Evolutionary conservation across 2,888 invertebrate species (phyloP).

Genomic region (Tenthredo distinguenda): DNA sequence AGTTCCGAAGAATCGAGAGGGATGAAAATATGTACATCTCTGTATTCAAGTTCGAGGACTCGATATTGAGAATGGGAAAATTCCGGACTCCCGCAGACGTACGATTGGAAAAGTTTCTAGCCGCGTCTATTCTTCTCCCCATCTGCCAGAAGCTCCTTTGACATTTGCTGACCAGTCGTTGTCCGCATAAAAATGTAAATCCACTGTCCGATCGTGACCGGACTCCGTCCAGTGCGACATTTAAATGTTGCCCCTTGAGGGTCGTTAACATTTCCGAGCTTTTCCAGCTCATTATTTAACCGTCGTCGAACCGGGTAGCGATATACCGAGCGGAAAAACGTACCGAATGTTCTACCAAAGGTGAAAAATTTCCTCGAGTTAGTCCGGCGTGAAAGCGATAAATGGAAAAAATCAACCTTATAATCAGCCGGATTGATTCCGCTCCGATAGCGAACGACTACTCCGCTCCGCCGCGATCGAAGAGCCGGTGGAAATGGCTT

Average conservation of each 20-base stretch:
- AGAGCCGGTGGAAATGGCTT: not conserved
- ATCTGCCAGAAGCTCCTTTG: slow-evolving; percentile 41
- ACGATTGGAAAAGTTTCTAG: slow-evolving; percentile 64
- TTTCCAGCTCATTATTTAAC: not conserved
- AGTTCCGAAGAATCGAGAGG: not conserved
- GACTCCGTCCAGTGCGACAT: slow-evolving; percentile 1
- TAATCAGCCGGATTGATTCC: slow-evolving; percentile 46
- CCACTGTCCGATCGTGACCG: not conserved
- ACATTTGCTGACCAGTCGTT: slow-evolving; percentile 43
- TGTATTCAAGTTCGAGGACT: slow-evolving; percentile 9
- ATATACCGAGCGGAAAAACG: not conserved
- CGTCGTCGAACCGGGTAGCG: not conserved
- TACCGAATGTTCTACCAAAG: not conserved
- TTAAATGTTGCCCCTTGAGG: slow-evolving; percentile 7
- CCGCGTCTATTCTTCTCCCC: slow-evolving; percentile 47
- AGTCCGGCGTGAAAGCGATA: not conserved
- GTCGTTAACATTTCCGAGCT: slow-evolving; percentile 22
- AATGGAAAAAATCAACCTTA: slow-evolving; percentile 34
- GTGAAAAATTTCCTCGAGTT: not conserved
- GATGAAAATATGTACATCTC: slow-evolving; percentile 15
- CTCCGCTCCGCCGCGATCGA: not conserved
- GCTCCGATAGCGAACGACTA: slow-evolving; percentile 33
- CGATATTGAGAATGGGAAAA: not conserved
- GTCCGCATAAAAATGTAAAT: not conserved
- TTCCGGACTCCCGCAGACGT: slow-evolving; percentile 30